Evolutionary conservation across 2,888 invertebrate genomes (phyloP), one percentile per base, ranked within the genome.

Genomic region (Pycnomerus fuliginosus): DNA sequence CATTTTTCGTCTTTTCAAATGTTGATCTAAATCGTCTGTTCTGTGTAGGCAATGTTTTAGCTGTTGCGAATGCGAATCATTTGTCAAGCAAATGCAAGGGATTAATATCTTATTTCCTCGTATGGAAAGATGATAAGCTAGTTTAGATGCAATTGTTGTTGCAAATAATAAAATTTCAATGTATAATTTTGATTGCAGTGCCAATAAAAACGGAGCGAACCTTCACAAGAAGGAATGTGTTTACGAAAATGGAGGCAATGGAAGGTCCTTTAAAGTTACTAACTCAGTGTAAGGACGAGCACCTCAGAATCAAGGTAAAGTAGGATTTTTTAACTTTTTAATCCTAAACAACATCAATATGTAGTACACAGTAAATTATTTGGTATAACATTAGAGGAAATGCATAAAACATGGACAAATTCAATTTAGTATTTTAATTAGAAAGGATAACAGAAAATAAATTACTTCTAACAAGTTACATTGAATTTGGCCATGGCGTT

Each of bases 261-360:
- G 57, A 62, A 1, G 86, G 89, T 0, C 89, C 89, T 0, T 68
- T 88, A 16, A 72, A 73, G 1, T 67, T 77, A n/a, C 69, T 90
- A 8, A 77, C 72, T 50, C 76, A 76, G 11, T 85, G 80, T 58
- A 80, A 81, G 60, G 80, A 84, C 50, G 71, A 74, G 31, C 74
- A 77, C 49, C 69, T 77, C 1, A 74, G 79, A 62, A 74, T 85
- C 13, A 84, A 83, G 82, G 85, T 85, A 75, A 68, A 65, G 48
- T 52, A 28, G 2, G 15, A 16, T 31, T 28, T 28, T 28, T 28
- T 28, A 2, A 7, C n/a, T n/a, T n/a, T n/a, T n/a, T n/a, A n/a
- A n/a, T n/a, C n/a, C n/a, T n/a, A n/a, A n/a, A n/a, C n/a, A n/a
- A n/a, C n/a, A n/a, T n/a, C n/a, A n/a, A n/a, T 28, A 11, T 28